Evolutionary conservation across 2,888 invertebrate species (phyloP).

Genomic region (Dynastes tityus): DNA sequence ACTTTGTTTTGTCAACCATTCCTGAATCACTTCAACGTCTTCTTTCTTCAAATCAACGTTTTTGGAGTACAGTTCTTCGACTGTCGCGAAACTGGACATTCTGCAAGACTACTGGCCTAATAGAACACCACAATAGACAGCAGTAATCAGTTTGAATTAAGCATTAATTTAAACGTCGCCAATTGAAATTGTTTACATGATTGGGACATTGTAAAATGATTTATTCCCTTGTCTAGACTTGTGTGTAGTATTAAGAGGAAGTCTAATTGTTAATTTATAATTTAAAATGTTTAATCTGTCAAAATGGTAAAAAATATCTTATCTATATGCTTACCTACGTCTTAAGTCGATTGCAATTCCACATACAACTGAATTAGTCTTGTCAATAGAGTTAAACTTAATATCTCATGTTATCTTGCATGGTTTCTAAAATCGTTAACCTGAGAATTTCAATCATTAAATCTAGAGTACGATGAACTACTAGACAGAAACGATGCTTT

Average conservation of each 20-base stretch:
- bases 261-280: too few relatives aligned
- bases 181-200: too few relatives aligned
- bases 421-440: constrained; percentile 20
- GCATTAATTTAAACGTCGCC: neutral
- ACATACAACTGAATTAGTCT: neutral
- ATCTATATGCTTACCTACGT: too few relatives aligned
- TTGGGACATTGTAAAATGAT: too few relatives aligned
- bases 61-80: constrained; percentile 76
- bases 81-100: constrained; percentile 50
- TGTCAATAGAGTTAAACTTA: neutral
- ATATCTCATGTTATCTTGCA: neutral
- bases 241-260: too few relatives aligned
- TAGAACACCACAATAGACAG: neutral
- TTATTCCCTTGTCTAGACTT: too few relatives aligned
- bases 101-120: neutral
- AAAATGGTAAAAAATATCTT: too few relatives aligned
- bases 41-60: constrained; percentile 76
- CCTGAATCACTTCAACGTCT: constrained; percentile 75
- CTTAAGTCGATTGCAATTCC: neutral
- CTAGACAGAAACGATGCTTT: too few relatives aligned
- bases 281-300: too few relatives aligned
- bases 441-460: too few relatives aligned
- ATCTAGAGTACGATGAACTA: too few relatives aligned
- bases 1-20: constrained; percentile 79
- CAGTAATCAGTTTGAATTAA: too few relatives aligned